Conservation (phyloP, 2,797 vertebrate genomes). For the Potorous gilbertii region DNA sequence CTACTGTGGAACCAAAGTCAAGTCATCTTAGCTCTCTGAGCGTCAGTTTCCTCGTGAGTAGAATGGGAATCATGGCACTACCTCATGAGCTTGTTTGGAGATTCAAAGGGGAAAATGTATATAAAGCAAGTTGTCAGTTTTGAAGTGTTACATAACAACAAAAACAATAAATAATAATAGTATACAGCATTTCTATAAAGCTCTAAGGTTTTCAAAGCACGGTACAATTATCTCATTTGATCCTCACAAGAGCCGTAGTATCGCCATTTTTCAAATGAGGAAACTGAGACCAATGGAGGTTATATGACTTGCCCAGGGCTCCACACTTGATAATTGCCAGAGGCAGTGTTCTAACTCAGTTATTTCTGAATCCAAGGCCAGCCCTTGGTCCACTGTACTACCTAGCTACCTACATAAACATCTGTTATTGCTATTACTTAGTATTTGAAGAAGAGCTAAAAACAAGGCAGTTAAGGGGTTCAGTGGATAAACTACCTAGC, state of each 20-base stretch:
- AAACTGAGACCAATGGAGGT: not conserved
- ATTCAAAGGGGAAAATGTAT: not conserved
- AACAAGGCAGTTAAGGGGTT: not conserved
- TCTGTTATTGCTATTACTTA: not conserved
- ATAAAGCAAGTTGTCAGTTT: not conserved
- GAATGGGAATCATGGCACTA: not conserved
- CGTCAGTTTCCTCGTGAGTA: not conserved
- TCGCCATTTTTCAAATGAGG: not conserved
- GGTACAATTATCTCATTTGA: not conserved
- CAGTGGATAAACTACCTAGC: not conserved
- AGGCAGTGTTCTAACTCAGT: not conserved
- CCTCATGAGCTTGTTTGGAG: not conserved
- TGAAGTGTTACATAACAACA: not conserved
- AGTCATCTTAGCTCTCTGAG: not conserved
- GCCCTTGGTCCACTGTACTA: not conserved
- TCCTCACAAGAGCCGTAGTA: not conserved
- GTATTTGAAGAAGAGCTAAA: not conserved
- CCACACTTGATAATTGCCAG: not conserved
- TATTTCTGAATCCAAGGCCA: not conserved
- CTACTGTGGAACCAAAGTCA: not conserved
- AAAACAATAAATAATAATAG: not conserved
- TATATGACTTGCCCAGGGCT: not conserved
- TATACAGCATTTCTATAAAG: not conserved
- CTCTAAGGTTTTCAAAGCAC: not conserved
- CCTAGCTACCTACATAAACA: not conserved